Base-by-base conservation (phyloP, 2,113 vertebrate species). In the Telmatochromis sp. region DNA sequence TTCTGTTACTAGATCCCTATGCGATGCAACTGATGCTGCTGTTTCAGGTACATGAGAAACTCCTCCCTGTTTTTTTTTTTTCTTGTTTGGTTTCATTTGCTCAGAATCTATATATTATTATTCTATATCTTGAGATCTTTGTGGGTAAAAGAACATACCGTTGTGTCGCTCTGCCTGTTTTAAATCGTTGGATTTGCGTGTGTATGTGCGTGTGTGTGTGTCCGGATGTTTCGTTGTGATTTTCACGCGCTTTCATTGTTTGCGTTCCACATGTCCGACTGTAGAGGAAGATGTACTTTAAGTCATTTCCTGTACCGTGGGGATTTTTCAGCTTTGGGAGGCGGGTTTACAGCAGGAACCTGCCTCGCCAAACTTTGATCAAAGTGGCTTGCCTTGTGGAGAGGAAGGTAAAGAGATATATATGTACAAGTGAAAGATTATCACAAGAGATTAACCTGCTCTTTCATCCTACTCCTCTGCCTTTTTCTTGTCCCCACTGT, bases 11-110 rank as follows among this genome's bases (percentile, higher is more conserved):
- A 82, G 57, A 90, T 93, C 94, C 90, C 88, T 93, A 92, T 91
- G 93, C 88, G 91, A 95, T 87, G 90, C 94, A 90, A 90, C 91
- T 94, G 90, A 94, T 95, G 96, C 96, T 96, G 95, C 95, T 96
- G 91, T 95, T 95, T 94, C 93, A 90, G 89, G 92, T 92, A 93
- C 91, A 87, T 88, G 88, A 80, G 82, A 87, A 85, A 70, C 81
- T 83, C 68, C 81, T 94, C 87, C 87, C 84, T 81, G 82, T 91
- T 91, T 87, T 90, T 82, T 5, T 26, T 9, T 65, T 65, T 65
- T 21, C 86, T 87, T 58, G 87, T 96, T 95, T 91, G 86, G 88
- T 94, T 68, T 93, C 12, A 54, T 94, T 94, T 45, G 87, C 81
- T 92, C 93, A 87, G 92, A 90, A 85, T 84, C 84, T 93, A 84